Conservation (phyloP, 2,113 vertebrate species). For the Ginglymostoma cirratum region DNA sequence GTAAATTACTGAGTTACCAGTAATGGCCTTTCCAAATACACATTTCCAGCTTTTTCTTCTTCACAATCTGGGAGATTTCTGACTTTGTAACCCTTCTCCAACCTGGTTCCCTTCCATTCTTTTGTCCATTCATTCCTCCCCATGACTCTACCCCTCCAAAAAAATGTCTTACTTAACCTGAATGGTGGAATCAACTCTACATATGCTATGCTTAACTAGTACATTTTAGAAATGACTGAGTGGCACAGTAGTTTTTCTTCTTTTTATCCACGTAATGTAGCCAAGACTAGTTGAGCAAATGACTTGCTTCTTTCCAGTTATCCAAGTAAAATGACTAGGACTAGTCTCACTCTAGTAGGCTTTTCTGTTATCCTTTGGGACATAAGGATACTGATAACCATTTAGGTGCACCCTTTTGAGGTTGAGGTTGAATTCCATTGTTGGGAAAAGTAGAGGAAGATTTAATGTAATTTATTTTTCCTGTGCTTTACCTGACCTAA, state of each 20-base stretch:
- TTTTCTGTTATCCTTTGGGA: not conserved
- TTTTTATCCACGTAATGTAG: not conserved
- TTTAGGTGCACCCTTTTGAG: not conserved
- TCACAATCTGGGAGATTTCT: not conserved
- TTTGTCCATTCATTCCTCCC: not conserved
- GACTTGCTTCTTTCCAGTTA: not conserved
- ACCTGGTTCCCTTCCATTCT: not conserved
- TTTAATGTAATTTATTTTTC: not conserved
- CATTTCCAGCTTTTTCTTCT: not conserved
- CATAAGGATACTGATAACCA: not conserved
- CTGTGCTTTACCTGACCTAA: not conserved
- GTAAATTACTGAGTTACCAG: not conserved
- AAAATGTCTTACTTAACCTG: not conserved
- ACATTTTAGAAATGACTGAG: not conserved
- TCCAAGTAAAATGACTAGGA: not conserved
- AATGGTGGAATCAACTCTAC: not conserved
- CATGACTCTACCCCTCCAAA: no score
- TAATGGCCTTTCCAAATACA: not conserved
- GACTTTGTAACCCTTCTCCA: not conserved
- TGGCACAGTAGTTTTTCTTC: not conserved
- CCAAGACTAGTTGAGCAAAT: not conserved
- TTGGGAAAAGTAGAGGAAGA: not conserved
- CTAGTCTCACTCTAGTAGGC: not conserved
- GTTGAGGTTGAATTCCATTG: conserved; percentile 7
- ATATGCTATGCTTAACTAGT: not conserved